Evolutionary conservation across 2,888 invertebrate genomes (phyloP).

Genomic region (Drosophila dives): DNA sequence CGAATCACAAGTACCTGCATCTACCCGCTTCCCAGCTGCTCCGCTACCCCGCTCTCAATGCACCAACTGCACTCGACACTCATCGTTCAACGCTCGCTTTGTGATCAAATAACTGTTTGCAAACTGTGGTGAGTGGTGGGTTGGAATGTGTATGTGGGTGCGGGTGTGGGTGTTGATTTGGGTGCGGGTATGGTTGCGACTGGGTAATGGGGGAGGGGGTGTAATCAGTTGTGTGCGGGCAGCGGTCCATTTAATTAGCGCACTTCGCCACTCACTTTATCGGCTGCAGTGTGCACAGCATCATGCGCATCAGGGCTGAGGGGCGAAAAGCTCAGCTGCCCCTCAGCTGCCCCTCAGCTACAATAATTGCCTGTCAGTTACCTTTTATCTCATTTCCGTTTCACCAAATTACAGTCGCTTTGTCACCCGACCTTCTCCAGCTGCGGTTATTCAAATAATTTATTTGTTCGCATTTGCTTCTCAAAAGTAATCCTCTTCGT

Average conservation of each 20-base stretch:
- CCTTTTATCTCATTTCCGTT: constrained; percentile 65
- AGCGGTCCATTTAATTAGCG: constrained; percentile 65
- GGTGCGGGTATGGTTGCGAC: not conserved
- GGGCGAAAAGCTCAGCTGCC: no score
- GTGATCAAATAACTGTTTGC: constrained; percentile 63
- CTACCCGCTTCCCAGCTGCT: not conserved
- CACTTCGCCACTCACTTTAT: constrained; percentile 59
- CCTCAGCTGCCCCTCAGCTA: not conserved
- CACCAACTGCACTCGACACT: constrained; percentile 2
- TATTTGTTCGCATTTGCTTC: constrained; percentile 9
- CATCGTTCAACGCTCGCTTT: constrained; percentile 32
- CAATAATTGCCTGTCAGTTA: constrained; percentile 21
- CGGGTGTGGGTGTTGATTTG: not conserved
- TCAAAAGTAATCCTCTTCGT: not conserved
- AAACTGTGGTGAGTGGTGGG: constrained; percentile 29
- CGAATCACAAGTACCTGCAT: constrained; percentile 32
- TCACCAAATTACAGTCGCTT: constrained; percentile 60
- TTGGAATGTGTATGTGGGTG: not conserved
- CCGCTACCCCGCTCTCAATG: not conserved
- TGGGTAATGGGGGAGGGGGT: constrained; percentile 6
- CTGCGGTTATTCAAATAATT: constrained; percentile 47
- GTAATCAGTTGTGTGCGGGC: constrained; percentile 38
- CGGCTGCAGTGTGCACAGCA: constrained; percentile 38
- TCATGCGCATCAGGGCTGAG: constrained; percentile 3
- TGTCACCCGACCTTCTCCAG: constrained; percentile 59